Evolutionary conservation across 2,888 invertebrate species (phyloP).

Genomic region (Hydraecia micacea): DNA sequence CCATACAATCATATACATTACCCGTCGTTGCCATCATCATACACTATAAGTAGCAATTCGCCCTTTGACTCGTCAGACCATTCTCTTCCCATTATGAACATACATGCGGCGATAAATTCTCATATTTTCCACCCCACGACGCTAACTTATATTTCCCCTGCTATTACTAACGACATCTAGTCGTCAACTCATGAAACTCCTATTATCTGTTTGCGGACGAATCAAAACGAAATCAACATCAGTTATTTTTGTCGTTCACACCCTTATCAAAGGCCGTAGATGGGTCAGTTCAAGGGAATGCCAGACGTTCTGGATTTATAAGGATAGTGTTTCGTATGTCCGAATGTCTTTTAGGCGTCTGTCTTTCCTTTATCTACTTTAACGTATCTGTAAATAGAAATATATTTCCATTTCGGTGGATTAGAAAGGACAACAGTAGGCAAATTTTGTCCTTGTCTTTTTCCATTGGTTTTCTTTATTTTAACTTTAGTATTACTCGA

Average conservation of each 20-base stretch:
- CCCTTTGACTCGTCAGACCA: constrained; percentile 73
- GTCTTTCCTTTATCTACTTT: constrained; percentile 20
- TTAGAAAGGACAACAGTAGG: constrained; percentile 10
- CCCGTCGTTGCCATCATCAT: constrained; percentile 32
- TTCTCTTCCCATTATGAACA: constrained; percentile 77
- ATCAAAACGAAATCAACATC: constrained; percentile 89
- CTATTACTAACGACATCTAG: constrained; percentile 73
- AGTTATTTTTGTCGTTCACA: constrained; percentile 85
- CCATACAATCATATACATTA: constrained; percentile 37
- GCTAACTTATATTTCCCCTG: constrained; percentile 59
- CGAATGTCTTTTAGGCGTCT: constrained; percentile 22
- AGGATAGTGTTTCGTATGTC: constrained; percentile 34
- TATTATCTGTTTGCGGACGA: constrained; percentile 85
- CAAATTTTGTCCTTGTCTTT: neutral
- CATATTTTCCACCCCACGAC: constrained; percentile 74
- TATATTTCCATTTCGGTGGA: constrained; percentile 27
- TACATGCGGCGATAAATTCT: constrained; percentile 74
- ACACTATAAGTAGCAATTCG: constrained; percentile 50
- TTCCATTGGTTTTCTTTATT: neutral
- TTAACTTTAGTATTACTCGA: neutral
- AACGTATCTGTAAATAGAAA: neutral
- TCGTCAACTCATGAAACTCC: constrained; percentile 84
- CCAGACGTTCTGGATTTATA: constrained; percentile 44
- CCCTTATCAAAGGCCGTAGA: constrained; percentile 83
- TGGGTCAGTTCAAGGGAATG: constrained; percentile 73